Base-by-base conservation (phyloP, 92 coral and sea anemone species). In the Epizoanthus illoricatus region DNA sequence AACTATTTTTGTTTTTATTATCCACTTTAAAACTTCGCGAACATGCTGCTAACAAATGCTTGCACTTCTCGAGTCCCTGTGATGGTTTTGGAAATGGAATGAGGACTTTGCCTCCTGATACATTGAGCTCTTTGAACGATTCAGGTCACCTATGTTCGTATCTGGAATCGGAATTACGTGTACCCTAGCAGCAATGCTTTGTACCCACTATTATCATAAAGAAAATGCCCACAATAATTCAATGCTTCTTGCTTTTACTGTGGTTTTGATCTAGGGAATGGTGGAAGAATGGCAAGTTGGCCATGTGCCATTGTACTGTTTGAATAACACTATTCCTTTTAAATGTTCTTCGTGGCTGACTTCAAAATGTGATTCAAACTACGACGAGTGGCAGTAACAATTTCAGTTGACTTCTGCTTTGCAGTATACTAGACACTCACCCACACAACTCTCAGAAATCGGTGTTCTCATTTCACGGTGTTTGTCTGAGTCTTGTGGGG, bases 41-140 rank as follows among this genome's bases (percentile, higher is more conserved):
- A 61, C 90, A 89, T 40, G 90, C 89, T 42, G 63, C 70, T 69
- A 86, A 64, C 92, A 80, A 89, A 5, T 85, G 64, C 2, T 79
- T 75, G 69, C 90, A 90, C 40, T 79, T 75, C 76, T 82, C 87
- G 9, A 81, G 43, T 19, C 79, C 92, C 71, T 79, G 86, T n/a
- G 82, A 69, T 19, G 92, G 87, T 74, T 89, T 89, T 60, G 81
- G 85, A 52, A 89, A 89, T n/a, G 92, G 88, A 20, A 81, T 43
- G 79, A 88, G 80, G 74, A 43, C 64, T 81, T 89, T 89, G 76
- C 79, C 65, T 73, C 85, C 92, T 59, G 67, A 85, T 47, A 49
- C 80, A 68, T 76, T 59, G 76, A 86, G 21, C 72, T 89, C 85
- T 40, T 57, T 59, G 64, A 86, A 85, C 74, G 85, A 81, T 72